phyloP scores from a whole-genome alignment of 1,140 invertebrate species.

The Plectrocnemia conspersa region DNA sequence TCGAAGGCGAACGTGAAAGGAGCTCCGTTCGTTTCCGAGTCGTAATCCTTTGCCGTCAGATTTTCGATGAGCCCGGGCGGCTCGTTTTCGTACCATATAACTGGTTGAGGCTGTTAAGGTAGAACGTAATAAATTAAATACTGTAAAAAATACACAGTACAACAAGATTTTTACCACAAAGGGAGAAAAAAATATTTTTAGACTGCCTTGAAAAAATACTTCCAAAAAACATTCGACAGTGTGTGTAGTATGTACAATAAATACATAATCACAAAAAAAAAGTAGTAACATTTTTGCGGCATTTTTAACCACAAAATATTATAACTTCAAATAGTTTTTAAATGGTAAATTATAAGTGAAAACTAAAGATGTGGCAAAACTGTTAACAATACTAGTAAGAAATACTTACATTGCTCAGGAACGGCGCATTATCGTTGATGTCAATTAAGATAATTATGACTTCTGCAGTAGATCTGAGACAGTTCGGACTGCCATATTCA shows the following conservation, averaged over 20 bases:
- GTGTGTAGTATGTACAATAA: too few species aligned
- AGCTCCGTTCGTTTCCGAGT: slow-evolving; percentile 72
- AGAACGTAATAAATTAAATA: slow-evolving; percentile 19
- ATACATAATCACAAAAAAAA: too few species aligned
- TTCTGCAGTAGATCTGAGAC: slow-evolving; percentile 58
- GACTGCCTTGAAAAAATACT: not conserved
- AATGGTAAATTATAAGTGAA: not conserved
- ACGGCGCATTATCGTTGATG: slow-evolving; percentile 88
- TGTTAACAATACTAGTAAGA: slow-evolving; percentile 11
- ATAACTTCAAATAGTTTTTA: not conserved
- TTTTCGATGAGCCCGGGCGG: slow-evolving; percentile 61
- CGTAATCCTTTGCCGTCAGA: slow-evolving; percentile 73
- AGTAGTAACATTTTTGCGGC: too few species aligned
- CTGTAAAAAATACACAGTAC: too few species aligned
- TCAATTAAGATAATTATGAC: slow-evolving; percentile 74
- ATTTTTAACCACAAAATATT: not conserved
- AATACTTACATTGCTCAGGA: slow-evolving; percentile 66
- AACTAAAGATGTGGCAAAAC: slow-evolving; percentile 1
- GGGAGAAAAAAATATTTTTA: not conserved
- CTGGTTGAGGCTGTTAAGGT: slow-evolving; percentile 61
- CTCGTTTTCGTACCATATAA: slow-evolving; percentile 79
- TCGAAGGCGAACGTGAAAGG: slow-evolving; percentile 74
- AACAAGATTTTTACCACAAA: too few species aligned
- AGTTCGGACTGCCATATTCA: slow-evolving; percentile 62
- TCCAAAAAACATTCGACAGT: too few species aligned